Evolutionary conservation across 2,888 invertebrate genomes (phyloP), one percentile per base, ranked within the genome.

Genomic region (Drosophila borealis): DNA sequence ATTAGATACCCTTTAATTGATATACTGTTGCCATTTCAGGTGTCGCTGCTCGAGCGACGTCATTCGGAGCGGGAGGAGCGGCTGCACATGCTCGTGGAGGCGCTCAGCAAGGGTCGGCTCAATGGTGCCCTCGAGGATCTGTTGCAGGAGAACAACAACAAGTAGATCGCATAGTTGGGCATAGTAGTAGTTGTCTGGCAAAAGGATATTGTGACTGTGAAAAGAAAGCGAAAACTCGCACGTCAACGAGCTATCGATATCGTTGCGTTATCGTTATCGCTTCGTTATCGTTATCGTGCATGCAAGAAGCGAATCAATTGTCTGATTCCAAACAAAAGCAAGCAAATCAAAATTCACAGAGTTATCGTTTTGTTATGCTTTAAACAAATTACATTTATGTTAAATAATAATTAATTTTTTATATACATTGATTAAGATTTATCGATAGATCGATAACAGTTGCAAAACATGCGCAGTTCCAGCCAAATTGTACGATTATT

Each of bases 61-160:
- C 92, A 93, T 65, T 91, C 92, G 49, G 92, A 93, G 83, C 92
- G 92, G 33, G 92, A 93, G 83, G 91, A 93, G 66, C 91, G 92
- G 10, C 80, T 92, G 49, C 92, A 92, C 59, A 90, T 92, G 90
- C 83, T 92, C 34, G 92, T 92, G 25, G 92, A 92, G 68, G 92
- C 92, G 25, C 80, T 92, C n/a, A 92, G 92, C 79, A 92, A 92
- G 75, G 92, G 92, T 42, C 89, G 92, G 19, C 76, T 92, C 11
- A 92, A 92, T 66, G 92, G 92, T 14, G 91, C 92, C 13, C 85
- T 92, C 46, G 92, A 92, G 66, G 92, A 91, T 60, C 77, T 91
- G 55, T 50, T 91, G 71, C 88, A 89, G 75, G 91, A 91, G 71
- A 92, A 91, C 62, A 91, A 92, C 71, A 91, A 92, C 72, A 86